These are phyloP conservation scores for Alfaro cultratus DNA, from an alignment of 2,797 vertebrate species.

Conservation along the genomic window DNA sequence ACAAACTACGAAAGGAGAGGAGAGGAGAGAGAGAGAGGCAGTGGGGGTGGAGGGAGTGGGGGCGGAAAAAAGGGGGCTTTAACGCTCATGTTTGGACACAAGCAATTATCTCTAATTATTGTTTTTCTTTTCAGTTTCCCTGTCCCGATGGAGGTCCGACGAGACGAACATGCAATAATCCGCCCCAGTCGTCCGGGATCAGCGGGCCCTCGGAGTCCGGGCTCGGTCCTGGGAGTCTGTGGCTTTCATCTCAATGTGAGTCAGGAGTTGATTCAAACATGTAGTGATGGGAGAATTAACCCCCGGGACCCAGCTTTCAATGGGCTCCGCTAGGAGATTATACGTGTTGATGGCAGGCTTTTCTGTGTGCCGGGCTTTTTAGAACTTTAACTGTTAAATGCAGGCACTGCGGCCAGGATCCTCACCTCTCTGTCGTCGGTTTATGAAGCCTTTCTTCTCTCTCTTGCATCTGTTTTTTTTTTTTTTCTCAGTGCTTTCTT, in stretches of 20 bases:
- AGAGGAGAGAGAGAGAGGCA: slow-evolving; percentile 66
- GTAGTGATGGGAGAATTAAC: slow-evolving; percentile 99
- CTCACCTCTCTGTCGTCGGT: slow-evolving; percentile 51
- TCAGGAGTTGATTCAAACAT: slow-evolving; percentile 99
- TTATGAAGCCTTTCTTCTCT: slow-evolving; percentile 4
- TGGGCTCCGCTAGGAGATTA: slow-evolving; percentile 98
- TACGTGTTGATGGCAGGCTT: slow-evolving; percentile 98
- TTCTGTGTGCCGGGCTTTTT: slow-evolving; percentile 91
- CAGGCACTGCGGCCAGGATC: slow-evolving; percentile 80
- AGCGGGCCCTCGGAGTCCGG: slow-evolving; percentile 86
- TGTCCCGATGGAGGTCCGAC: slow-evolving; percentile 95
- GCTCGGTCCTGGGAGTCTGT: slow-evolving; percentile 81
- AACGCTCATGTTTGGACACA: slow-evolving; percentile 99
- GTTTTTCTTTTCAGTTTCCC: slow-evolving; percentile 99
- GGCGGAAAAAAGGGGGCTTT: slow-evolving; percentile 84
- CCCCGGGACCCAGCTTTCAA: slow-evolving; percentile 95
- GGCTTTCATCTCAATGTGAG: slow-evolving; percentile 99
- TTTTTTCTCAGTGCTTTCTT: not conserved
- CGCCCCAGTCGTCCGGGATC: slow-evolving; percentile 91
- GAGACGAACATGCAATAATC: slow-evolving; percentile 96
- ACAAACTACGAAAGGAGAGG: slow-evolving; percentile 91
- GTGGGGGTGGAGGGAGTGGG: no score
- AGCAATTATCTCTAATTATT: slow-evolving; percentile 99
- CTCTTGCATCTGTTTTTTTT: slow-evolving; percentile 27
- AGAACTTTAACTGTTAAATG: slow-evolving; percentile 91